These are phyloP conservation scores for Linurgus olivaceus DNA, from an alignment of 2,797 vertebrate genomes.

Conservation along the genomic window DNA sequence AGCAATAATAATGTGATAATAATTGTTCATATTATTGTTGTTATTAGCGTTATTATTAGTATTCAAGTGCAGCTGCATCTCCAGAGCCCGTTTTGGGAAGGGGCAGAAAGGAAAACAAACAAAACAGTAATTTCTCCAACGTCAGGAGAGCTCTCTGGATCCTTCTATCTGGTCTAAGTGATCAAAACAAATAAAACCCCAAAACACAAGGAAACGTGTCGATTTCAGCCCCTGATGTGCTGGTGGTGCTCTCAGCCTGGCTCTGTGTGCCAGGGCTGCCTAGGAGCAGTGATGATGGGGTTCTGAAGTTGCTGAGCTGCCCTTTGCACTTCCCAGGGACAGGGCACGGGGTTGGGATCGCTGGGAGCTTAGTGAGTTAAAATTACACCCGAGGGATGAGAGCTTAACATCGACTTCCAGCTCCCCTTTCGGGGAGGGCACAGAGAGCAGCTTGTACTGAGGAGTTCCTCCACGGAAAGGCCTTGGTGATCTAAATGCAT, in stretches of 20 bases:
- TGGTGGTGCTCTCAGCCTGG: background rate
- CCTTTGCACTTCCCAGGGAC: background rate
- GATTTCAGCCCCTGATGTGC: background rate
- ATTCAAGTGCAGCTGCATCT: rapidly evolving
- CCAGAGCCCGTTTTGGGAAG: background rate
- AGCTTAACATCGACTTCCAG: background rate
- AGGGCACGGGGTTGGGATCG: background rate
- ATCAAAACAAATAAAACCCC: background rate
- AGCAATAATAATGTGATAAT: background rate
- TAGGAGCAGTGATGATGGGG: rapidly evolving
- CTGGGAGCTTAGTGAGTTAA: background rate
- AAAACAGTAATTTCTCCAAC: rapidly evolving
- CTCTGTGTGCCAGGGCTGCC: background rate
- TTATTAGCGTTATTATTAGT: background rate
- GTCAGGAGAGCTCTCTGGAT: background rate
- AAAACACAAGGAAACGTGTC: rapidly evolving
- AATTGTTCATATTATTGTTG: background rate
- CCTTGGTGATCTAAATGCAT: background rate
- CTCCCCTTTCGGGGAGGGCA: background rate
- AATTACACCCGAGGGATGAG: background rate
- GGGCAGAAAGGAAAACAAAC: background rate
- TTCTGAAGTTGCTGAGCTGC: background rate
- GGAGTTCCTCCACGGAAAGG: background rate
- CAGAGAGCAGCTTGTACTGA: background rate
- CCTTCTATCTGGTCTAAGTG: background rate